phyloP scores from a whole-genome alignment of 53 echinoderm and acorn worm species.

The Holothuria scabra region DNA sequence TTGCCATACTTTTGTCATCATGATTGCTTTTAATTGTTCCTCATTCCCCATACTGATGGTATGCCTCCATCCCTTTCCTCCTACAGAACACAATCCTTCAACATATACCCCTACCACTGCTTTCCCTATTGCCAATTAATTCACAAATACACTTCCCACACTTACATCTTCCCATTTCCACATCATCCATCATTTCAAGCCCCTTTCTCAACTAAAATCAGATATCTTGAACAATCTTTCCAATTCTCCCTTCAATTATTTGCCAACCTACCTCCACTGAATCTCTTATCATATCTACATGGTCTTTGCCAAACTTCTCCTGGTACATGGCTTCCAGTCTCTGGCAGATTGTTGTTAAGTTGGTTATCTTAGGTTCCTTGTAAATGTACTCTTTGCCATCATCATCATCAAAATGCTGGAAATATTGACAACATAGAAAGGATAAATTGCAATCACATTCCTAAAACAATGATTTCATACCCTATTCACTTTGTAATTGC shows the following conservation, averaged over 20 bases:
- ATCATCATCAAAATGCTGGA: constrained; percentile 93
- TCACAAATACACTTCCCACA: no score
- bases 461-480: no score
- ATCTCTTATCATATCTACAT: constrained; percentile 84
- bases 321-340: constrained; percentile 72
- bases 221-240: not conserved
- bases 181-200: not conserved
- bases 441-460: not conserved
- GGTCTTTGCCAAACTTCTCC: constrained; percentile 87
- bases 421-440: not conserved
- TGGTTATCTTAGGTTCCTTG: constrained; percentile 95
- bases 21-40: no score
- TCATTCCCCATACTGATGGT: no score
- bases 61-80: no score
- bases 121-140: no score
- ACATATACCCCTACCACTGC: no score
- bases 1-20: no score
- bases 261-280: constrained; percentile 68
- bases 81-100: no score
- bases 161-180: no score
- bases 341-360: constrained; percentile 78
- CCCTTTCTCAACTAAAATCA: not conserved
- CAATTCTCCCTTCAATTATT: not conserved
- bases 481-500: no score
- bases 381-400: constrained; percentile 98